These are phyloP conservation scores for Acleris sparsana DNA, from an alignment of 2,888 invertebrate genomes.

Conservation along the genomic window DNA sequence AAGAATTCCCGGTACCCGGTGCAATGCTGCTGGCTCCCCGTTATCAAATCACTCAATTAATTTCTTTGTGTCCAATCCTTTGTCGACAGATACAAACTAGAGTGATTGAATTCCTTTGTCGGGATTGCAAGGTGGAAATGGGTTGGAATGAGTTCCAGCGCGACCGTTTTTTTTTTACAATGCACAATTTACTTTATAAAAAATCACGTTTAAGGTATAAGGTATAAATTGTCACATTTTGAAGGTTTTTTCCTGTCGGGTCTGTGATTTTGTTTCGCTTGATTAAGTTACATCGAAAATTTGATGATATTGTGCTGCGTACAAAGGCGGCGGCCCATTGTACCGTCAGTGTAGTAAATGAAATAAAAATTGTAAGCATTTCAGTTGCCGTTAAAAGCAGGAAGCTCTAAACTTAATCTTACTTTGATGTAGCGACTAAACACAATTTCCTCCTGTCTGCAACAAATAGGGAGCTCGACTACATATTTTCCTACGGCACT, in stretches of 20 bases:
- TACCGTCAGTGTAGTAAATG: constrained; percentile 14
- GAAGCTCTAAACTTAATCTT: constrained; percentile 34
- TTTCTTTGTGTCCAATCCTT: constrained; percentile 36
- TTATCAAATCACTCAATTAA: constrained; percentile 47
- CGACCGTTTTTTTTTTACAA: neutral
- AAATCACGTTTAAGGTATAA: neutral
- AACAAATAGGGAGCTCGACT: constrained; percentile 40
- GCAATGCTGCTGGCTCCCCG: constrained; percentile 38
- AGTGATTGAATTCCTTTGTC: constrained; percentile 34
- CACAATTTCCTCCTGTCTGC: constrained; percentile 43
- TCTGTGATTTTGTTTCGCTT: constrained; percentile 29
- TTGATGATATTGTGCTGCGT: constrained; percentile 23
- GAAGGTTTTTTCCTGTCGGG: constrained; percentile 16
- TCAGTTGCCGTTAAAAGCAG: constrained; percentile 33
- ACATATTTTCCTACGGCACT: constrained; percentile 21
- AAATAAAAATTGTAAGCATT: constrained; percentile 30
- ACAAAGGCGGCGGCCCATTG: constrained; percentile 18
- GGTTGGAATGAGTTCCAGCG: constrained; percentile 3
- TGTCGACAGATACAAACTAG: constrained; percentile 32
- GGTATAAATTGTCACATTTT: neutral
- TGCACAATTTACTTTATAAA: neutral
- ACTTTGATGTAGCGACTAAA: constrained; percentile 43
- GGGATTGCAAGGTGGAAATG: constrained; percentile 14
- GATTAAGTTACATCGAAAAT: constrained; percentile 24
- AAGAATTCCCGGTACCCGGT: constrained; percentile 45